These are phyloP conservation scores for Dicyrtomina minuta DNA, from an alignment of 2,888 invertebrate species.

Conservation along the genomic window DNA sequence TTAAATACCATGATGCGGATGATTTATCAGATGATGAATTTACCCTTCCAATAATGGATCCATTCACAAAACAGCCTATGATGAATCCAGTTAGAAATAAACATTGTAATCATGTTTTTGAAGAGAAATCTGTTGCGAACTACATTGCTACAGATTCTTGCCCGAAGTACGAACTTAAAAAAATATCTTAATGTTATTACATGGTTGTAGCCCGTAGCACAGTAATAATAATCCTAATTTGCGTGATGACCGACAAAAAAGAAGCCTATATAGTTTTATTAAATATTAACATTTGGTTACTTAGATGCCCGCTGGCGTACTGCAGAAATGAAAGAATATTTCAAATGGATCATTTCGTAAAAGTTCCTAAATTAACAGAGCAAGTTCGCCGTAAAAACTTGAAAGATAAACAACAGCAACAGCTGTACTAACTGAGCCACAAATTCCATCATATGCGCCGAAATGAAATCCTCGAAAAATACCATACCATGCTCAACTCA, in stretches of 20 bases:
- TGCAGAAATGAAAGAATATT: constrained; percentile 39
- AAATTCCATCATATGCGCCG: no score
- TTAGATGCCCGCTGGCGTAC: constrained; percentile 44
- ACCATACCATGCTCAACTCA: neutral
- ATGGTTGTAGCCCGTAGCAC: no score
- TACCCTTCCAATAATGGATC: constrained; percentile 43
- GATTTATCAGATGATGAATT: constrained; percentile 41
- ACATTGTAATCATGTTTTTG: constrained; percentile 49
- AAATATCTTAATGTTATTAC: neutral
- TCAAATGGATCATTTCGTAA: constrained; percentile 35
- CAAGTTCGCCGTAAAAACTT: constrained; percentile 26
- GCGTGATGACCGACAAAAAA: no score
- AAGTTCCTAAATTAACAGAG: constrained; percentile 35
- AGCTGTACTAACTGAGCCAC: no score
- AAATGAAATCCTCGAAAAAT: neutral
- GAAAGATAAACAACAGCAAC: neutral
- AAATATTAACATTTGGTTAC: no score
- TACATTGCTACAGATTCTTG: constrained; percentile 39
- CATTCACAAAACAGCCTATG: constrained; percentile 43
- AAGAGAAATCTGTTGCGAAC: constrained; percentile 37
- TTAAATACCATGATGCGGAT: constrained; percentile 28
- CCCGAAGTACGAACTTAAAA: no score
- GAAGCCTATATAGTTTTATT: no score
- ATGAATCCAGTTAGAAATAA: constrained; percentile 39
- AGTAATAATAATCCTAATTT: no score